Base-by-base conservation (phyloP, 2,888 invertebrate species). In the Sabatieria punctata region DNA sequence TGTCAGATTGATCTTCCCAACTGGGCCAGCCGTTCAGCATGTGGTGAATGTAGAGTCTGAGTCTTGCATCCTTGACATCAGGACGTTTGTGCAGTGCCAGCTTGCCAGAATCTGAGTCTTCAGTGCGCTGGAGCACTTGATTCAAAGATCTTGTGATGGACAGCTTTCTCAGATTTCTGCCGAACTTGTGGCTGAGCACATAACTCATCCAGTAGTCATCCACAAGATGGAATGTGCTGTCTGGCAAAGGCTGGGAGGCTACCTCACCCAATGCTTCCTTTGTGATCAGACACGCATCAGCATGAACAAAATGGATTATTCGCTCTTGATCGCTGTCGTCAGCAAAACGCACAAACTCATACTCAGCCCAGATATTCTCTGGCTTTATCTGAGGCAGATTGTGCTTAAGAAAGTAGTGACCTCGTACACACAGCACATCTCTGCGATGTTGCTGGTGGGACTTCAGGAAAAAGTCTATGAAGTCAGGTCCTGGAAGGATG, bases 151-250 rank as follows among this genome's bases (percentile, higher is more conserved):
- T 19, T 19, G 36, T n/a, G 4, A 15, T 4, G 19, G 19, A 19
- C 6, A 36, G 36, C 36, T 36, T 36, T 4, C 36, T n/a, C 6
- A 36, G 36, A 4, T 15, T 4, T 4, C 36, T 4, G 15, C 15
- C 6, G n/a, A 36, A 36, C 36, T 36, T 36, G 36, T 4, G 6
- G 36, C 19, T 36, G 36, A 36, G 36, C 18, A 36, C 36, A 19
- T 36, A 36, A 19, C 36, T 36, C n/a, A 36, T 36, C 36, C 36
- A 36, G 36, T 36, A 36, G 36, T 36, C 36, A 19, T 36, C 36
- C 18, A 36, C 36, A 4, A 36, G 4, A 15, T 3, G 6, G 15
- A 36, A 36, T n/a, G 15, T 19, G 36, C 18, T 4, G 3, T 36
- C 36, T 4, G 36, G 6, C 36, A 36, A 3, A n/a, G 15, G 18